Base-by-base conservation (phyloP, 2,113 vertebrate genomes). In the Nerophis ophidion region DNA sequence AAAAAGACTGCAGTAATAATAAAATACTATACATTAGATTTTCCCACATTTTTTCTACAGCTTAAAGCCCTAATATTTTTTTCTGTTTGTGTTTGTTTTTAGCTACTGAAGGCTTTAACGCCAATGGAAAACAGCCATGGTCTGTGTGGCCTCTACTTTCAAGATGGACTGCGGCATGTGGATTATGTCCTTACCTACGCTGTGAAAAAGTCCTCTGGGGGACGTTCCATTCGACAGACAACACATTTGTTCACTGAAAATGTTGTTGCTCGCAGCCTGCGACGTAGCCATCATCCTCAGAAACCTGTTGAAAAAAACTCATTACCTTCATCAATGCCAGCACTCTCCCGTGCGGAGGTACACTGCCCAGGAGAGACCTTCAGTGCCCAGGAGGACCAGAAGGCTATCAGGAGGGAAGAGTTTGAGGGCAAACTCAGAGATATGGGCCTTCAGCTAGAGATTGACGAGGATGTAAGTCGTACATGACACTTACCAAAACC, bases 391-490 rank as follows among this genome's bases (percentile, higher is more conserved):
- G 96, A 98, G 38, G 94, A 97, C 0, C 93, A 98, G 74, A 97
- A 95, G 81, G 79, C 83, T 0, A 82, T 92, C 67, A 92, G 90
- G 61, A 81, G 95, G 47, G 93, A 96, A 44, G 95, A 97, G 77
- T 99, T 93, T 0, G 95, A 99, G 68, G 88, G 82, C 2, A 96
- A 93, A 81, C 92, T 99, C 0, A 79, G 88, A 70, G 94, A 96
- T 72, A 92, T 95, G 12, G 97, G 97, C 1, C 89, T 99, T 77
- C 94, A 98, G 81, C 85, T 99, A 86, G 97, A 99, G 81, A 92
- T 74, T 0, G 94, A 98, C 1, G 94, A 97, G 63, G 93, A 95
- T 0, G 97, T 98, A 80, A 92, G 82, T 83, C 36, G 15, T 10
- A 26, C 26, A 26, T 26, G 26, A 26, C 26, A 26, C 26, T 26